phyloP scores from a whole-genome alignment of 2,797 vertebrate genomes.

The Anabas testudineus region DNA sequence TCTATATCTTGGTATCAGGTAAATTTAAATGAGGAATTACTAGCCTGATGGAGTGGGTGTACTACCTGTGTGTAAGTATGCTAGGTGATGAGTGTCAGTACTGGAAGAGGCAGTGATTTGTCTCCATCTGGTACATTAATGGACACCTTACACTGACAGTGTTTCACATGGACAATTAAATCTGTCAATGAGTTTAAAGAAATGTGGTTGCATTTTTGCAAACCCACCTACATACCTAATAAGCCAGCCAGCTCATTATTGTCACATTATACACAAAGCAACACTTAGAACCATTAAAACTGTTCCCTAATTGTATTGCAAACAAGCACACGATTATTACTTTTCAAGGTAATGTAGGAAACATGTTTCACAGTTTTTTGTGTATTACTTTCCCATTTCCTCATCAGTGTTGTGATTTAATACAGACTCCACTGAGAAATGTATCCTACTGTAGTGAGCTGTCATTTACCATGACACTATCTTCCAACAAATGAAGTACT shows the following conservation, averaged over 20 bases:
- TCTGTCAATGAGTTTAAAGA: constrained; percentile 30
- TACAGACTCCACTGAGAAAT: constrained; percentile 13
- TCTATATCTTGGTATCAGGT: not conserved
- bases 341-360: constrained; percentile 15
- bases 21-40: not conserved
- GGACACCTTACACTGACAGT: constrained; percentile 28
- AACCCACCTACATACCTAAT: constrained; percentile 35
- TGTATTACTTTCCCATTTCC: not conserved
- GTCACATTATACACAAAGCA: constrained; percentile 19
- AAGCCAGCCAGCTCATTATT: constrained; percentile 31
- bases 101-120: constrained; percentile 27
- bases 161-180: constrained; percentile 28
- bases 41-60: constrained; percentile 23
- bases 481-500: constrained; percentile 11
- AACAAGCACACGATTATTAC: constrained; percentile 32
- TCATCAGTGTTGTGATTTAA: constrained; percentile 19
- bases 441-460: not conserved
- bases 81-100: constrained; percentile 17
- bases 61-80: constrained; percentile 5
- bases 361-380: constrained; percentile 10
- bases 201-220: constrained; percentile 31
- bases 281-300: constrained; percentile 10
- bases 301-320: constrained; percentile 17
- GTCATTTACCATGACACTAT: constrained; percentile 16
- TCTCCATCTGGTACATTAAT: constrained; percentile 26